Percentiles rank a stretch among this genome's conserved stretches.
Evolutionary conservation across 37 sponge, comb jelly and placozoan genomes (phyloP).

Genomic region (Lycopodina hypogea): DNA sequence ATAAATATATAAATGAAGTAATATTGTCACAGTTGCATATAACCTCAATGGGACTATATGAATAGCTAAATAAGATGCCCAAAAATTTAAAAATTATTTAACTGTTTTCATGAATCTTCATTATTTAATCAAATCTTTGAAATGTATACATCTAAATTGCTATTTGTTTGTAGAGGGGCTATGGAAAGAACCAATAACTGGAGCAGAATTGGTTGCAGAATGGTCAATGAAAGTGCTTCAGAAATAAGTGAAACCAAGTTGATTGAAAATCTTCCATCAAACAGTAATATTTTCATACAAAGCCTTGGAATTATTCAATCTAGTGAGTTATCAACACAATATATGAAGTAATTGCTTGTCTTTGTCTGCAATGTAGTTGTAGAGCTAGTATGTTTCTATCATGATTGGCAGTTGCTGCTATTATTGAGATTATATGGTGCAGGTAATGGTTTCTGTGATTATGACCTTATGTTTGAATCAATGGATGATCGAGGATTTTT

Average conservation of each 20-base stretch:
- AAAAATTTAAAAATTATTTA: background rate
- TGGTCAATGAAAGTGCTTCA: background rate
- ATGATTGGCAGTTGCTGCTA: too few relatives aligned
- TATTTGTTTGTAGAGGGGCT: background rate
- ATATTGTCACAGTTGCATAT: too few relatives aligned
- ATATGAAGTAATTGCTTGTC: too few relatives aligned
- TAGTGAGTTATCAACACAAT: background rate
- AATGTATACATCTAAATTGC: too few relatives aligned
- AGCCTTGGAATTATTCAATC: background rate
- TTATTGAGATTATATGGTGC: background rate
- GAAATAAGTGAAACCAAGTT: background rate
- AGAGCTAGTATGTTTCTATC: too few relatives aligned
- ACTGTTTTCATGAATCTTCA: too few relatives aligned
- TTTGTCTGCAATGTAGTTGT: too few relatives aligned
- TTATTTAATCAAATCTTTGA: too few relatives aligned
- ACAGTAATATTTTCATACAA: background rate
- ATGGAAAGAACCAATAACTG: background rate
- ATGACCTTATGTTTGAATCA: slow-evolving; percentile 5
- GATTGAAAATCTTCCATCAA: background rate
- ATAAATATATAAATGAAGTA: background rate
- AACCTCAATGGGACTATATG: too few relatives aligned
- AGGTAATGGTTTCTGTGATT: slow-evolving; percentile 38
- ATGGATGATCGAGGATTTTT: slow-evolving; percentile 25
- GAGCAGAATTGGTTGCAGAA: background rate
- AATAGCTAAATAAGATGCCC: too few relatives aligned